Percentiles rank a stretch among this genome's conserved stretches.
phyloP scores from a whole-genome alignment of 92 coral and sea anemone species.

The Paragorgia papillata region DNA sequence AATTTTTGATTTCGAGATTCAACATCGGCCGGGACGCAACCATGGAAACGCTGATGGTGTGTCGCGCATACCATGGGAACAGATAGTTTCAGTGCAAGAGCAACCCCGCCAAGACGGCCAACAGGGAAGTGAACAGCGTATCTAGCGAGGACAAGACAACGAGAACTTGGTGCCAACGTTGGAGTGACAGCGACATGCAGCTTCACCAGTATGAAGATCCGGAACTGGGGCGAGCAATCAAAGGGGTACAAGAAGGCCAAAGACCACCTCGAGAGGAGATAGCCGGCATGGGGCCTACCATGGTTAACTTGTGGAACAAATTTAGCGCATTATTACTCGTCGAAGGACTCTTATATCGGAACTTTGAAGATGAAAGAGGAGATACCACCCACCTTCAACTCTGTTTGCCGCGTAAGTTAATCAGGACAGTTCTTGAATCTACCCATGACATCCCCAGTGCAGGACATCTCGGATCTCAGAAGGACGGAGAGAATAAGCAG shows the following conservation, averaged over 20 bases:
- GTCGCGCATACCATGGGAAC: background rate
- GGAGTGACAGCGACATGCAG: conserved; percentile 2
- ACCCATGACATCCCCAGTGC: conserved; percentile 53
- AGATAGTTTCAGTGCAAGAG: background rate
- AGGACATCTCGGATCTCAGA: conserved; percentile 54
- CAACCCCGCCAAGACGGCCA: background rate
- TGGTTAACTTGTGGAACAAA: conserved; percentile 52
- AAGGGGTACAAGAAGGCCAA: conserved; percentile 41
- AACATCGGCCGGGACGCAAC: conserved; percentile 15
- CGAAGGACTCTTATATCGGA: conserved; percentile 50
- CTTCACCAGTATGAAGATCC: conserved; percentile 22
- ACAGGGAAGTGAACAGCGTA: background rate
- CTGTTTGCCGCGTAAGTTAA: conserved; percentile 15
- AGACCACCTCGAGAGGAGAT: conserved; percentile 43
- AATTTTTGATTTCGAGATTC: background rate
- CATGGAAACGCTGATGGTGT: conserved; percentile 45
- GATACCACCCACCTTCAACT: conserved; percentile 26
- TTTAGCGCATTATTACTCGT: conserved; percentile 38
- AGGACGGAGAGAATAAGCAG: conserved; percentile 30
- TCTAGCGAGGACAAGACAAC: background rate
- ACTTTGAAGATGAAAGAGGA: conserved; percentile 34
- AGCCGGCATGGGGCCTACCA: conserved; percentile 43
- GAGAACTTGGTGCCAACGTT: conserved; percentile 9
- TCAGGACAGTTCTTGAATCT: background rate
- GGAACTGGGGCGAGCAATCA: background rate